Percentiles rank a stretch among this genome's conserved stretches.
These are phyloP conservation scores for Aleiodes alternator DNA, from an alignment of 2,888 invertebrate species.

Conservation along the genomic window DNA sequence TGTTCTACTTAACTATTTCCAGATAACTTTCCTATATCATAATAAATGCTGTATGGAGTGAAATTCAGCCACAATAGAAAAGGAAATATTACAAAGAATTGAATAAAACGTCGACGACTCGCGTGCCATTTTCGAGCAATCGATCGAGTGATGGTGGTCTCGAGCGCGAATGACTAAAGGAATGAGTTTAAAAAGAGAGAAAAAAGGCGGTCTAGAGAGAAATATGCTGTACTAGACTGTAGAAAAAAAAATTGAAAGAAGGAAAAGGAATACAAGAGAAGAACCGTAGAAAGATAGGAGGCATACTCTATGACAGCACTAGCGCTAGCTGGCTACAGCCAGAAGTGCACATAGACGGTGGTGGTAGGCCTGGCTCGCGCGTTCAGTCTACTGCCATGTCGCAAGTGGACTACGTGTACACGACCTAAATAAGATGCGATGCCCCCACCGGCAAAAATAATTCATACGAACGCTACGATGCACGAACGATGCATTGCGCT, in stretches of 20 bases:
- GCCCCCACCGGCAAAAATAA: conserved; percentile 75
- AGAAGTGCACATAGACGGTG: conserved; percentile 45
- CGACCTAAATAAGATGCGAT: conserved; percentile 76
- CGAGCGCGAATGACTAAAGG: conserved; percentile 25
- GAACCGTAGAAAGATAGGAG: too few species aligned
- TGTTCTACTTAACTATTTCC: too few species aligned
- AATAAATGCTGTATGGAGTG: background rate
- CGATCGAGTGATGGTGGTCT: conserved; percentile 25
- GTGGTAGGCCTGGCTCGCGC: conserved; percentile 48
- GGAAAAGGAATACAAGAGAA: too few species aligned
- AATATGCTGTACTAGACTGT: background rate
- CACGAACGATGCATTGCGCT: conserved; percentile 47
- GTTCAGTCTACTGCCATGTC: conserved; percentile 49
- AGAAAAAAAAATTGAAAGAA: too few species aligned
- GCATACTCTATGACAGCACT: background rate
- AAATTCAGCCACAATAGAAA: background rate
- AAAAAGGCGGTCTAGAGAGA: background rate
- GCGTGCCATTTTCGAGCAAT: conserved; percentile 24
- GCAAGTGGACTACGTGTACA: conserved; percentile 68
- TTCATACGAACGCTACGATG: conserved; percentile 66
- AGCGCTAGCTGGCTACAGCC: background rate
- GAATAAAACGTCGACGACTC: conserved; percentile 10
- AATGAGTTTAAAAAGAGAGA: conserved; percentile 3
- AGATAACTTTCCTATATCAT: background rate
- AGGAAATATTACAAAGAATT: background rate